Base-by-base conservation (phyloP, 2,797 vertebrate species). In the Aplochiton taeniatus region DNA sequence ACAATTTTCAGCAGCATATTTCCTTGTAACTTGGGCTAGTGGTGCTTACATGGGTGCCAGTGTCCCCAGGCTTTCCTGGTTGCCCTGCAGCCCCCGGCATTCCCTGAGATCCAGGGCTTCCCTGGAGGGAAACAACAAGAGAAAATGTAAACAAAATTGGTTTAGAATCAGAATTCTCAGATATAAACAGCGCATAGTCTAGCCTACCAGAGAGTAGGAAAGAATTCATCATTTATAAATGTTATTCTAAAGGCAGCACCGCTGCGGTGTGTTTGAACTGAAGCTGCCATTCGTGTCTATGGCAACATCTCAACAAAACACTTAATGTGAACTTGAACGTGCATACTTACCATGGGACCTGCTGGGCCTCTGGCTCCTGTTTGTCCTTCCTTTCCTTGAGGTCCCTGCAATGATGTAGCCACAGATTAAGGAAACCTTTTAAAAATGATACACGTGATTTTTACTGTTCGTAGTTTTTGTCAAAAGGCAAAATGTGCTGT, bases 301-400 rank as follows among this genome's bases (percentile, higher is more conserved):
- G 31, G 31, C 31, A 31, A 31, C 31, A 31, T 31, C 31, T 31
- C 31, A 31, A 31, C 31, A 31, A 31, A 31, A 31, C 31, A 31
- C 31, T 31, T 3, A 31, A 31, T 6, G n/a, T 60, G 11, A 60
- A 52, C 8, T 50, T 41, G 8, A 14, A 51, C 16, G 44, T 17
- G 17, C 16, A 31, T 31, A 73, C 87, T 74, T 90, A 99, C 97
- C 92, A 93, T 93, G 63, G 93, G 89, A 62, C 97, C 97, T 7
- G 93, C 83, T 2, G 95, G 94, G 31, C 97, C 97, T 88, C 95
- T 89, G 63, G 95, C 94, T 84, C 97, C 97, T 31, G 89, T 75
- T 1, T 91, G 68, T 68, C 97, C 97, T 51, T 98, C 95, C 85
- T 98, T 98, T 78, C 97, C 97, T 75, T 85, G 92, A 69, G 97